These are phyloP conservation scores for Heliconius sara DNA, from an alignment of 2,888 invertebrate genomes.

Conservation along the genomic window DNA sequence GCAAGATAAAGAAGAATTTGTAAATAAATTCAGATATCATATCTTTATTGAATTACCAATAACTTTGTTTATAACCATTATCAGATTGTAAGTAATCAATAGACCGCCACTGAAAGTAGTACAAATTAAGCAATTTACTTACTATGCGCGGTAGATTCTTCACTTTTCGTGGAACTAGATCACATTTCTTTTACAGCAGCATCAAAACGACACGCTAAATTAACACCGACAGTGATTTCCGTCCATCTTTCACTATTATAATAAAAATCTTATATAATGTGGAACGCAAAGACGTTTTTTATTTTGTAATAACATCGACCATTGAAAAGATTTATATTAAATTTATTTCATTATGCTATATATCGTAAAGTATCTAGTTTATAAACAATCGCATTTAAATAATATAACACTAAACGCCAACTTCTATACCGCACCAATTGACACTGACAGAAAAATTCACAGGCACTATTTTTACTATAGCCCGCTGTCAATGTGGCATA, in stretches of 20 bases:
- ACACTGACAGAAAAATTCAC: conserved; percentile 50
- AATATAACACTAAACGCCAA: conserved; percentile 45
- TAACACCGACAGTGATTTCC: conserved; percentile 64
- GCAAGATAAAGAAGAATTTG: conserved; percentile 7
- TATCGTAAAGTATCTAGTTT: conserved; percentile 44
- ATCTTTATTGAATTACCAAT: conserved; percentile 13
- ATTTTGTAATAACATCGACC: conserved; percentile 10
- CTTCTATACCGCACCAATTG: conserved; percentile 49
- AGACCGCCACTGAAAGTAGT: conserved; percentile 22
- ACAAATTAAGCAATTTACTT: conserved; percentile 43
- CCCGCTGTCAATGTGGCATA: conserved; percentile 12
- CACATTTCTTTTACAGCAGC: conserved; percentile 70
- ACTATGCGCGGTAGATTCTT: conserved; percentile 63
- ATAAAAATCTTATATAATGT: conserved; percentile 39
- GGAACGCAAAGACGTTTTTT: conserved; percentile 14
- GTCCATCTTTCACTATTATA: conserved; percentile 68
- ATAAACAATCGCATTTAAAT: conserved; percentile 50
- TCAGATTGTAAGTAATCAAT: conserved; percentile 22
- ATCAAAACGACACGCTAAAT: conserved; percentile 62
- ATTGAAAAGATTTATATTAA: conserved; percentile 12
- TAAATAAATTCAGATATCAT: conserved; percentile 36
- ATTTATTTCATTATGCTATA: conserved; percentile 32
- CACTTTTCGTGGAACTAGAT: conserved; percentile 60
- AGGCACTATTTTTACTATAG: conserved; percentile 1
- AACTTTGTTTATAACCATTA: conserved; percentile 32